Evolutionary conservation across 2,888 invertebrate genomes (phyloP).

Genomic region (Rhagonycha fulva): DNA sequence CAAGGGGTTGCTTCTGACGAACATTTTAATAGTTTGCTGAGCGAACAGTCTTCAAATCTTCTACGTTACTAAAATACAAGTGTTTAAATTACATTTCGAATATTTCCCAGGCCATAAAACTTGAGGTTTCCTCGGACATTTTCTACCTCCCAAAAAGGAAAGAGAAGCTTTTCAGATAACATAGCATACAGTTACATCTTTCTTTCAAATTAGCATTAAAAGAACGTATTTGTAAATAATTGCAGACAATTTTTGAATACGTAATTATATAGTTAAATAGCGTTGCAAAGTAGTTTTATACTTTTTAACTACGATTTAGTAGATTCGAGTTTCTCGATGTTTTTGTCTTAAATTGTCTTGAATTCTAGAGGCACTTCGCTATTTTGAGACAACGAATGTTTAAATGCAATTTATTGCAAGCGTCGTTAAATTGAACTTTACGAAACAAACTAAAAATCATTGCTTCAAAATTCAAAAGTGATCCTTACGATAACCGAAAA

Average conservation of each 20-base stretch:
- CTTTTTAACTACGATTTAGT: conserved; percentile 13
- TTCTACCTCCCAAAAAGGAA: background rate
- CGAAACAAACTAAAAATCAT: conserved; percentile 10
- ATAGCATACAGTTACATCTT: conserved; percentile 11
- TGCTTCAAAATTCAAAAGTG: conserved; percentile 8
- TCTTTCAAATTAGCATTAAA: conserved; percentile 18
- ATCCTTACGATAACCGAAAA: background rate
- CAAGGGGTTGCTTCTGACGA: conserved; percentile 29
- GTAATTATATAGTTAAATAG: conserved; percentile 15
- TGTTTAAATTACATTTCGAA: conserved; percentile 22
- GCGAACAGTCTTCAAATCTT: conserved; percentile 12
- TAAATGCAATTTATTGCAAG: conserved; percentile 2
- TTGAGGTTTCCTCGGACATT: background rate
- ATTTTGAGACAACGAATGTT: background rate
- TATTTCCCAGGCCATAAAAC: conserved; percentile 5
- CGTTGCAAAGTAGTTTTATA: conserved; percentile 15
- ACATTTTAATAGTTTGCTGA: conserved; percentile 32
- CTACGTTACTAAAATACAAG: conserved; percentile 23
- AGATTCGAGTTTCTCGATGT: conserved; percentile 1
- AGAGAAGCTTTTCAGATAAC: conserved; percentile 9
- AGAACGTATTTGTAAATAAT: conserved; percentile 18
- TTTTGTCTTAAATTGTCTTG: conserved; percentile 5
- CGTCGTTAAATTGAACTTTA: conserved; percentile 3
- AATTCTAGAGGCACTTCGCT: conserved; percentile 1
- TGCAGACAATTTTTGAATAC: conserved; percentile 17